Conservation (phyloP, 1,140 invertebrate genomes). For the Zaprionus ghesquierei region DNA sequence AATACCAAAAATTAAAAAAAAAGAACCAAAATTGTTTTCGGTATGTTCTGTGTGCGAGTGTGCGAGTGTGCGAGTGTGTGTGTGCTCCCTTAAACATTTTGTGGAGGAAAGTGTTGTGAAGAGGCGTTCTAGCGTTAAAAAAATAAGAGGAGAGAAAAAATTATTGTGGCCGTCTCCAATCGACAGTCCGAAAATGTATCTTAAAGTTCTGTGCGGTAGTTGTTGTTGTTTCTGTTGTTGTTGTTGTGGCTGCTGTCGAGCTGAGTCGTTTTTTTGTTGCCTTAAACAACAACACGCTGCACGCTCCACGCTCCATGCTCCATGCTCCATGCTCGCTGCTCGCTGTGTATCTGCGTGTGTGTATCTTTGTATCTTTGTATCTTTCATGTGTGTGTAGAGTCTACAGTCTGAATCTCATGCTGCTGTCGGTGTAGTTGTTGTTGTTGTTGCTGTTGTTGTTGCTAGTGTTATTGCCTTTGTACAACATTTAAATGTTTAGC, state of each 20-base stretch:
- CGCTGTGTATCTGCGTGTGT: conserved; percentile 61
- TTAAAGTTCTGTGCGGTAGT: conserved; percentile 50
- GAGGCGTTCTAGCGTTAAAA: conserved; percentile 79
- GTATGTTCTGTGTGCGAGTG: conserved; percentile 20
- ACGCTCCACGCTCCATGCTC: conserved; percentile 15
- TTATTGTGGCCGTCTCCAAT: conserved; percentile 65
- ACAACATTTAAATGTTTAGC: conserved; percentile 80
- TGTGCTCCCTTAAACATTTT: too few species aligned
- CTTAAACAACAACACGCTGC: too few species aligned
- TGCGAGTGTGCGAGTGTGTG: too few species aligned
- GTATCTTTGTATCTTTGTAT: conserved; percentile 47
- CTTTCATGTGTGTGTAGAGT: conserved; percentile 41
- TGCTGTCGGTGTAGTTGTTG: conserved; percentile 14
- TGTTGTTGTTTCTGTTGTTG: conserved; percentile 13
- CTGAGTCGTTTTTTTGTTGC: too few species aligned
- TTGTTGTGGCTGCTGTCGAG: conserved; percentile 15
- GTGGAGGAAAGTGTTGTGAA: conserved; percentile 71
- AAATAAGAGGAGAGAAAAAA: conserved; percentile 19
- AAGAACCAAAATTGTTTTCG: conserved; percentile 32
- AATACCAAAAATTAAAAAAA: conserved; percentile 18
- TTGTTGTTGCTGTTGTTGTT: conserved; percentile 16
- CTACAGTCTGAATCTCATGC: conserved; percentile 32
- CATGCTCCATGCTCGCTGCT: not conserved
- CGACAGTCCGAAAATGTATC: conserved; percentile 68
- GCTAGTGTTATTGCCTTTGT: conserved; percentile 77